Evolutionary conservation across 2,797 vertebrate species (phyloP).

Genomic region (Schizopygopsis pylzovi): DNA sequence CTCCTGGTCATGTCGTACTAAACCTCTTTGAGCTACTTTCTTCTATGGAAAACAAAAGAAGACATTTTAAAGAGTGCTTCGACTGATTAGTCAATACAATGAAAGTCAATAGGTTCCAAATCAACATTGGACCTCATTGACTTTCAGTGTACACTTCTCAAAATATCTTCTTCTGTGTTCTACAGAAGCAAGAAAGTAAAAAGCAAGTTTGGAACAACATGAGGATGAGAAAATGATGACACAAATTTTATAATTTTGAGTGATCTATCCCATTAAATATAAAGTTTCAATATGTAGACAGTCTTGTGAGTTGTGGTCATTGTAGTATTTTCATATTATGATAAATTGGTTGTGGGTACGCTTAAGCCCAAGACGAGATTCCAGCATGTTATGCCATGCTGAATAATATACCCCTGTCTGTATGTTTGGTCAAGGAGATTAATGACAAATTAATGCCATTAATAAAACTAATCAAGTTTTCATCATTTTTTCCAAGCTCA

Average conservation of each 20-base stretch:
- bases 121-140: background rate
- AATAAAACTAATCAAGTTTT: conserved; percentile 32
- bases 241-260: background rate
- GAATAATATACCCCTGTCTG: conserved; percentile 20
- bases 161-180: background rate
- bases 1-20: background rate
- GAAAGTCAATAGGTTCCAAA: background rate
- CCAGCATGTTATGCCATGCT: conserved; percentile 6
- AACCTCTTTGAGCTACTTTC: background rate
- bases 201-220: background rate
- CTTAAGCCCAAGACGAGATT: background rate
- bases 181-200: background rate
- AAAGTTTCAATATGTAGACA: background rate
- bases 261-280: background rate
- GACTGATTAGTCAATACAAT: background rate
- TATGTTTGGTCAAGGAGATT: conserved; percentile 30
- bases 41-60: background rate
- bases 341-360: background rate
- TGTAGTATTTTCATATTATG: background rate
- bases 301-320: background rate
- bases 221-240: background rate
- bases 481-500: conserved; percentile 37
- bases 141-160: background rate
- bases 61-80: background rate
- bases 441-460: conserved; percentile 30